Evolutionary conservation across 2,797 vertebrate genomes (phyloP).

Genomic region (Propithecus perrieri): DNA sequence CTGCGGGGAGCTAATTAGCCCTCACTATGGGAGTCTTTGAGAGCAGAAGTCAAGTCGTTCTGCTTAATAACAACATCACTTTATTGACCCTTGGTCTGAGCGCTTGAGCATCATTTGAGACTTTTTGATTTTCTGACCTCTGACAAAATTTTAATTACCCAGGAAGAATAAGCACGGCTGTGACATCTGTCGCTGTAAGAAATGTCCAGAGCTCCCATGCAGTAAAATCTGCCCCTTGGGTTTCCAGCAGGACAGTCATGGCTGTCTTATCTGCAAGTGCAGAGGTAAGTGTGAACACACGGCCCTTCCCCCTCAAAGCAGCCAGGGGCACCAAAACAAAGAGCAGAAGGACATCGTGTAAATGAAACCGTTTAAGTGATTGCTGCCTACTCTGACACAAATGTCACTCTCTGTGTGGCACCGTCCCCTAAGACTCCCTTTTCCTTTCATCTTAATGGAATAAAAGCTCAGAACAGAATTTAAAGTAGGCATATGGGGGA

Average conservation of each 20-base stretch:
- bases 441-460: not conserved
- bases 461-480: not conserved
- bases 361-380: not conserved
- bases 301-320: not conserved
- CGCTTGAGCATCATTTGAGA: not conserved
- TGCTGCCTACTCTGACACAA: not conserved
- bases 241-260: slow-evolving; percentile 90
- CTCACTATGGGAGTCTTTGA: not conserved
- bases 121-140: slow-evolving; percentile 74
- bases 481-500: not conserved
- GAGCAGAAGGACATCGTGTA: not conserved
- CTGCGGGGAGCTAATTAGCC: not conserved
- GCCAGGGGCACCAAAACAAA: not conserved
- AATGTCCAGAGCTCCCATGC: slow-evolving; percentile 91
- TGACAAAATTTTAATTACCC: slow-evolving; percentile 76
- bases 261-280: slow-evolving; percentile 92
- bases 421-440: not conserved
- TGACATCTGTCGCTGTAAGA: slow-evolving; percentile 93
- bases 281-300: slow-evolving; percentile 85
- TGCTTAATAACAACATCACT: not conserved
- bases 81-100: slow-evolving; percentile 56
- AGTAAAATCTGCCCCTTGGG: slow-evolving; percentile 91
- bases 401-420: not conserved
- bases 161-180: slow-evolving; percentile 96
- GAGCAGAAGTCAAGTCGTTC: not conserved